Evolutionary conservation across 2,113 vertebrate genomes (phyloP).

Genomic region (Ascaphus truei): DNA sequence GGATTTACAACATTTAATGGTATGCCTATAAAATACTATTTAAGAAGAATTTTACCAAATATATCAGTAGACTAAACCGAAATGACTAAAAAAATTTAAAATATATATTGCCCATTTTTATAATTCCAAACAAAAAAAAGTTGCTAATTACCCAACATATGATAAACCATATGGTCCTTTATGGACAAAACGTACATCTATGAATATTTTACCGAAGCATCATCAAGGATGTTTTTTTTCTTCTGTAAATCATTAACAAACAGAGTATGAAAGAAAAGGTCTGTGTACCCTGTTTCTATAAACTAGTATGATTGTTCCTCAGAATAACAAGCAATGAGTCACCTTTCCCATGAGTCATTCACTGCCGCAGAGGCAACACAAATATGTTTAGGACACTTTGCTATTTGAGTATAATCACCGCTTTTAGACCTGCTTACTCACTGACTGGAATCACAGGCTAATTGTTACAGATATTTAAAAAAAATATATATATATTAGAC

Average conservation of each 20-base stretch:
- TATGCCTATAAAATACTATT: too few relatives aligned
- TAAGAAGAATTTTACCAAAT: too few relatives aligned
- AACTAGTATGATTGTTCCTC: slow-evolving; percentile 26
- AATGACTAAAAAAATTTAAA: too few relatives aligned
- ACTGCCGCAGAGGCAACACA: slow-evolving; percentile 18
- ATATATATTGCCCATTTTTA: too few relatives aligned
- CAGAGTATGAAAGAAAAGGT: background rate
- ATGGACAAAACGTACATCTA: background rate
- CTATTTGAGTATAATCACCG: background rate
- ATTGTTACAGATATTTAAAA: background rate
- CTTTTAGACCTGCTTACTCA: background rate
- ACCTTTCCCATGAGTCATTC: slow-evolving; percentile 22
- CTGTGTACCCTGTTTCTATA: slow-evolving; percentile 5
- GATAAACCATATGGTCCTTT: slow-evolving; percentile 13
- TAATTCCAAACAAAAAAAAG: background rate
- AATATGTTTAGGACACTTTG: slow-evolving; percentile 9
- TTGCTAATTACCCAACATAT: slow-evolving; percentile 3
- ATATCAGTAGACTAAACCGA: too few relatives aligned
- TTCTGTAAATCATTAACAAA: background rate
- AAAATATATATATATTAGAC: background rate
- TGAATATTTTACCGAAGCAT: background rate
- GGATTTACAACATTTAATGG: too few relatives aligned
- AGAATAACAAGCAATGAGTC: slow-evolving; percentile 33
- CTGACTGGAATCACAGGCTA: background rate
- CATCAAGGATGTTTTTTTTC: background rate